Base-by-base conservation (phyloP, 1,140 invertebrate genomes). In the Thaumatotibia leucotreta region DNA sequence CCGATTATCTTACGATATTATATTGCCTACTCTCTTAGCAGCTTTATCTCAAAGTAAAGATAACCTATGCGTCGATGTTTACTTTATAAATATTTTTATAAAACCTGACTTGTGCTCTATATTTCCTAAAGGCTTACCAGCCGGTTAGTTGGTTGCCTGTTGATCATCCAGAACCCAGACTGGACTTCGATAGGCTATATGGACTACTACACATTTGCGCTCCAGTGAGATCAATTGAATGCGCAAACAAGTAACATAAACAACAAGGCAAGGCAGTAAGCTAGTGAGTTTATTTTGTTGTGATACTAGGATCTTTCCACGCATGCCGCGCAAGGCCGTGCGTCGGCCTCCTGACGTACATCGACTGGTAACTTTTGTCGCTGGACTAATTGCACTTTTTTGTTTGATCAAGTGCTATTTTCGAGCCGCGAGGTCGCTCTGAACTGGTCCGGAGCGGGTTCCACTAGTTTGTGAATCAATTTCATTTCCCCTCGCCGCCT, bases 271-370 rank as follows among this genome's bases (percentile, higher is more conserved):
- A 62, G 39, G 39, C 39, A 20, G 39, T 45, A 20, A 14, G 39
- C 39, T 45, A 45, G 39, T 58, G 23, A 58, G 52, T 58, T 58
- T 58, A 58, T 58, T 58, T 58, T 58, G 52, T 58, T 58, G 52
- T 45, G 54, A 61, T 35, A 22, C 39, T 32, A 65, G 69, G 69
- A 27, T 64, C 65, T 67, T 71, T 71, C 65, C 69, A 64, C 64
- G 39, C n/a, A 32, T 72, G 70, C 67, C 71, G 67, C 58, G 71
- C 71, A 73, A 73, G 71, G 71, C 64, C 71, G 67, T 50, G 20
- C 52, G 17, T 14, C 61, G 63, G 29, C 39, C 33, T 49, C 63
- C 33, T 64, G 63, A 49, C 63, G 63, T 45, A 32, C 49, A 29
- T 64, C 63, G 63, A 20, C 22, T 23, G 63, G n/a, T 65, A 65